A percentile compares a stretch with the other conserved stretches of the same genome.
These are phyloP conservation scores for Amphiprion clarkii DNA, from an alignment of 2,797 vertebrate genomes.

Conservation along the genomic window DNA sequence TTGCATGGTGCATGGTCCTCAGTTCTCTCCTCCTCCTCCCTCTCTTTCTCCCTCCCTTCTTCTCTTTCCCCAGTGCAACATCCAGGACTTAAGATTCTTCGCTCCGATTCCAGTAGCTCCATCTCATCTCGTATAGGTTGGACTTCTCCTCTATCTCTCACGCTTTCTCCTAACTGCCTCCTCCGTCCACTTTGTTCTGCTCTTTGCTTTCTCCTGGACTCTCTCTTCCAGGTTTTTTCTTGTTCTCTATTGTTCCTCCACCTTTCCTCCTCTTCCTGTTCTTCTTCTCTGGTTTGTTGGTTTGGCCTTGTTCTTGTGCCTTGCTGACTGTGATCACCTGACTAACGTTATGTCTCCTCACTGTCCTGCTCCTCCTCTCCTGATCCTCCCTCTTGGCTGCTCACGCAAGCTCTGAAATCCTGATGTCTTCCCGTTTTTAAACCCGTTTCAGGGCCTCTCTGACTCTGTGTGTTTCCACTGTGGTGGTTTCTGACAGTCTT, in stretches of 20 bases:
- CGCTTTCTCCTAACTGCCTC: constrained; percentile 48
- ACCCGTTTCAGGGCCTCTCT: constrained; percentile 39
- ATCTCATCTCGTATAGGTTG: constrained; percentile 97
- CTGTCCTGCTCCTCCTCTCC: constrained; percentile 49
- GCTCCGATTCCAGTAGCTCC: constrained; percentile 96
- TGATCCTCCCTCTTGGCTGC: constrained; percentile 8
- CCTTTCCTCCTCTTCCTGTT: background rate
- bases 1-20: constrained; percentile 88
- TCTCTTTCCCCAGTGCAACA: constrained; percentile 93
- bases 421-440: constrained; percentile 32
- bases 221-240: constrained; percentile 17
- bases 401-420: constrained; percentile 31
- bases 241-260: background rate
- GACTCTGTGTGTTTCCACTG: constrained; percentile 10
- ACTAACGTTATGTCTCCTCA: constrained; percentile 71
- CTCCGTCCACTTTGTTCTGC: constrained; percentile 8
- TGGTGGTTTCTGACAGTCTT: background rate
- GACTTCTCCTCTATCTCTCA: constrained; percentile 83
- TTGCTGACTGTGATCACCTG: constrained; percentile 78
- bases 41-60: constrained; percentile 50
- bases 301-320: constrained; percentile 78
- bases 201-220: constrained; percentile 31
- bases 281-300: constrained; percentile 43
- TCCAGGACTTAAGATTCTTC: constrained; percentile 96
- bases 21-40: constrained; percentile 72